phyloP scores from a whole-genome alignment of 2,888 invertebrate species.

The Eucriotettix oculatus region DNA sequence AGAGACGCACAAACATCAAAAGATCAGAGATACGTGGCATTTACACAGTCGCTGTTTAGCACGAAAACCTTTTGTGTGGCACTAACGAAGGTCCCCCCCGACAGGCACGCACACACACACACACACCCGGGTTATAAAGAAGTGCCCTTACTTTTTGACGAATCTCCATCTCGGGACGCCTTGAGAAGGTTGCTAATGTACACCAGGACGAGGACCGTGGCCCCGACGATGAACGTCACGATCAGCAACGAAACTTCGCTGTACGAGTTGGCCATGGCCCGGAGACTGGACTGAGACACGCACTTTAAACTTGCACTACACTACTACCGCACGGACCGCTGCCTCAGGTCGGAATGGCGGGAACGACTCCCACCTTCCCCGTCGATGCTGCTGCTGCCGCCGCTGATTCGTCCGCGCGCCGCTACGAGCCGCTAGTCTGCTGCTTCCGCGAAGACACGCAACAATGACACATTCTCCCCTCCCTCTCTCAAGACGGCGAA shows the following conservation, averaged over 20 bases:
- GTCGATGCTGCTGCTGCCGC: background rate
- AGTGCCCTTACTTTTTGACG: conserved; percentile 12
- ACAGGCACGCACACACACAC: no score
- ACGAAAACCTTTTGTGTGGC: background rate
- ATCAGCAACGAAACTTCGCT: conserved; percentile 9
- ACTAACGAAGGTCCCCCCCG: no score
- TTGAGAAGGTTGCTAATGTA: conserved; percentile 13
- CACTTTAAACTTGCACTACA: background rate
- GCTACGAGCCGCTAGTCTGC: background rate
- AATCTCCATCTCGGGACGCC: conserved; percentile 9
- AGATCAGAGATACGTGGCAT: no score
- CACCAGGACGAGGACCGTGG: conserved; percentile 10
- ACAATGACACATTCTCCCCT: no score
- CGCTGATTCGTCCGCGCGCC: background rate
- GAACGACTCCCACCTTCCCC: background rate
- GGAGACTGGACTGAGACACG: background rate
- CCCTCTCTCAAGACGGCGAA: no score
- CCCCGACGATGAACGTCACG: conserved; percentile 13
- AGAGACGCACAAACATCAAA: no score
- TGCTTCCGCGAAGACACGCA: background rate
- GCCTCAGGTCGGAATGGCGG: background rate
- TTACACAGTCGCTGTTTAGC: no score
- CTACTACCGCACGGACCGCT: background rate
- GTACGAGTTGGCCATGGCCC: background rate
- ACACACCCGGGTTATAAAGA: background rate